Conservation (phyloP, 2,888 invertebrate species). For the Cephus sareptanus region DNA sequence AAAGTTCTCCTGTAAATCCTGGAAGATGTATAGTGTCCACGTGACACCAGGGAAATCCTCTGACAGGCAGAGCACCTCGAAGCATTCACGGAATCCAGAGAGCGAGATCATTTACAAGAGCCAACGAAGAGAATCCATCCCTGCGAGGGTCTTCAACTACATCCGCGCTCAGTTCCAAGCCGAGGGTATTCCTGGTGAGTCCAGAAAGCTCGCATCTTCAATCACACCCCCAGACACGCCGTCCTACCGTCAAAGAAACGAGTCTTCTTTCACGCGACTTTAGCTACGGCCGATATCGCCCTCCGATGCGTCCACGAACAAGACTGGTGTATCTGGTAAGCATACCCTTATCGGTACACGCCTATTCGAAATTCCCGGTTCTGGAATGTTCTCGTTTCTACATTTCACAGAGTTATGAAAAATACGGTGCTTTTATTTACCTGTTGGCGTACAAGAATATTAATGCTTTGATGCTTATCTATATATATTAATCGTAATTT, state of each 20-base stretch:
- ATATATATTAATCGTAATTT: background rate
- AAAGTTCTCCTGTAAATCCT: background rate
- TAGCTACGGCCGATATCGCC: background rate
- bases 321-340: background rate
- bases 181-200: constrained; percentile 48
- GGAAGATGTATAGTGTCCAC: constrained; percentile 58
- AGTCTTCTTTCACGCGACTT: background rate
- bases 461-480: background rate
- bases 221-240: background rate
- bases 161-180: constrained; percentile 53
- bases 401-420: background rate
- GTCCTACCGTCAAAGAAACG: background rate
- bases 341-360: background rate
- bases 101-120: constrained; percentile 48
- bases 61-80: constrained; percentile 42
- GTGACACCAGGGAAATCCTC: constrained; percentile 51
- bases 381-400: background rate
- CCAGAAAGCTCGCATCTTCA: background rate
- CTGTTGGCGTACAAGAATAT: background rate
- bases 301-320: background rate
- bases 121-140: constrained; percentile 52
- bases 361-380: background rate
- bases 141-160: constrained; percentile 53
- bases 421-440: background rate
- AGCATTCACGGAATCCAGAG: constrained; percentile 34